These are phyloP conservation scores for Dromococcyx pavoninus DNA, from an alignment of 2,797 vertebrate genomes.

Conservation along the genomic window DNA sequence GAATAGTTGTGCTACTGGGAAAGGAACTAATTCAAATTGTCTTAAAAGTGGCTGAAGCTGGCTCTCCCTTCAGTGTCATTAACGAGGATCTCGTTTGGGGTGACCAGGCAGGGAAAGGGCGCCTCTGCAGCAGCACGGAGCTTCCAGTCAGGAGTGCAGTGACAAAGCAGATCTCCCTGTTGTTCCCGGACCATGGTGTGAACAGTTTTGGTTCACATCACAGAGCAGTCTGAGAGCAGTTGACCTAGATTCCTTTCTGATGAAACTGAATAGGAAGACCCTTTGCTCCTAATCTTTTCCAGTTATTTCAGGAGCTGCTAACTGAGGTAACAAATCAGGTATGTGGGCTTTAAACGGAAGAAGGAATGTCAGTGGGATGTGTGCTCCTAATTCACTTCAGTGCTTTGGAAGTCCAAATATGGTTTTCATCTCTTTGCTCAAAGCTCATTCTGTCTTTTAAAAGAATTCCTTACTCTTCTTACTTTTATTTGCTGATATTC, in stretches of 20 bases:
- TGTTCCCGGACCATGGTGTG: background rate
- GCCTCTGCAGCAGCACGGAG: background rate
- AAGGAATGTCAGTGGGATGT: background rate
- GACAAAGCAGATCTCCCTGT: background rate
- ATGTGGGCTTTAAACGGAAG: background rate
- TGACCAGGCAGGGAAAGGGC: background rate
- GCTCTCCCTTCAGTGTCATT: background rate
- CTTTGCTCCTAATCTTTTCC: background rate
- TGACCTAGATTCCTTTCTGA: constrained; percentile 50
- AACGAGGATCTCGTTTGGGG: background rate
- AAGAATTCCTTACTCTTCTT: background rate
- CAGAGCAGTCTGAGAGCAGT: background rate
- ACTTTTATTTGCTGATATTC: background rate
- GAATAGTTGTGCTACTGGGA: background rate
- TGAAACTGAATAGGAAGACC: constrained; percentile 14
- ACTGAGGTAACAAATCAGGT: background rate
- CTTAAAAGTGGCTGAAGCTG: background rate
- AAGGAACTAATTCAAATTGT: background rate
- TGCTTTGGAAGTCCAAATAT: background rate
- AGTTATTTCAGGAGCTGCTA: constrained; percentile 30
- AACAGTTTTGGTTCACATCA: background rate
- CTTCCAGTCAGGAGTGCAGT: background rate
- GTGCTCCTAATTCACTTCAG: background rate
- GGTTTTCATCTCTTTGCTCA: background rate
- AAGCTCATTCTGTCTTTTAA: background rate